Base-by-base conservation (phyloP, 2,888 invertebrate species). In the Apocheima hispidaria region DNA sequence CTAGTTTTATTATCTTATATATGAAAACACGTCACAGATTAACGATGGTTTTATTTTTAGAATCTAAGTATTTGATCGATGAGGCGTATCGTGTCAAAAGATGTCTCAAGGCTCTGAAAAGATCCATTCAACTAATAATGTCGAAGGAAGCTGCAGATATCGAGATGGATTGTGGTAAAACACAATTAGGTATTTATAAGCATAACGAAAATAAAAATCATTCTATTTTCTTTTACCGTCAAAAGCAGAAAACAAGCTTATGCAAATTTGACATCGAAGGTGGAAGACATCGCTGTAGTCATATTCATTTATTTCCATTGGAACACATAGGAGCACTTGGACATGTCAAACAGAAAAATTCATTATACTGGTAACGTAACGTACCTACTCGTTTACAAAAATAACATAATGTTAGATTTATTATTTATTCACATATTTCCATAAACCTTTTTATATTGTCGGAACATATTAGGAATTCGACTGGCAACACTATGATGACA, bases 201-300 rank as follows among this genome's bases (percentile, higher is more conserved):
- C 14, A 35, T 14, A 5, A 5, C 4, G 35, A 14, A 4, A 14
- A 35, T 6, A 6, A 2, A 20, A 43, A n/a, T n/a, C n/a, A n/a
- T n/a, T n/a, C n/a, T n/a, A n/a, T n/a, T n/a, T n/a, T n/a, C n/a
- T n/a, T n/a, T n/a, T n/a, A n/a, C n/a, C n/a, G n/a, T n/a, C n/a
- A n/a, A 20, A 21, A 1, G 6, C n/a, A 23, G 23, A 6, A 46
- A 23, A 49, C 44, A 14, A 35, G 35, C 35, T 30, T 36, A 33
- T 18, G 18, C 16, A 30, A 16, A 35, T 57, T 26, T 50, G 6
- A 28, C 20, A 61, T 69, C 58, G 68, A 90, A 41, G 41, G 21
- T 4, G 12, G 23, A 41, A 10, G 4, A 23, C 23, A 7, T 21
- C 41, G 23, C 9, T 23, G n/a, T n/a, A n/a, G n/a, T n/a, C n/a